Evolutionary conservation across 2,113 vertebrate species (phyloP), one percentile per base, ranked within the genome.

Genomic region (Indicator indicator): DNA sequence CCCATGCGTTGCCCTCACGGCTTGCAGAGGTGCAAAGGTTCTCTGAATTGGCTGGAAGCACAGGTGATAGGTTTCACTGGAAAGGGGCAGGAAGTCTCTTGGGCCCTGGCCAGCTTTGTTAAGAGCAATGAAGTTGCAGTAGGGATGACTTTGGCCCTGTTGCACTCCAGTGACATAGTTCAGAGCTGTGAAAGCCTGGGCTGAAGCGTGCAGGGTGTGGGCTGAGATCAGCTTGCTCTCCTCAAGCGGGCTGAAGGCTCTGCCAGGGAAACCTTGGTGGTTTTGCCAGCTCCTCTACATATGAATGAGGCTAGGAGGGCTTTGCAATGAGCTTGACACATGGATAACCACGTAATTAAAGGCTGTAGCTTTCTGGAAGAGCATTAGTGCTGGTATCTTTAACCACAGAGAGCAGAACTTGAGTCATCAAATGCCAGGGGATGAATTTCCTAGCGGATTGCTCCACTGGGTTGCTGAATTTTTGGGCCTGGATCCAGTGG

Each of bases 231-330:
- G 68, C 67, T 58, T 26, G 21, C 1, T 14, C 83, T 95, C 88
- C 80, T 93, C 52, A 62, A 94, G 88, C 21, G 52, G 2, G 1
- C 72, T 26, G 18, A 1, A 7, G 88, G 87, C 69, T 81, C 88
- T 94, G 91, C 95, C 94, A 83, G 91, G 88, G 89, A 93, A 90
- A 75, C 12, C 54, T 52, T 24, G 46, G 55, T 64, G 59, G 18
- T 72, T 95, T 83, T 96, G 90, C 95, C 95, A 95, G 90, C 94
- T 90, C 76, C 67, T 92, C 88, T 91, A 76, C 93, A 16, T 90
- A 27, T 89, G 93, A 95, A 90, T 90, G 93, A 91, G 74, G 38
- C 65, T 84, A 46, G 5, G 2, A 94, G 90, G 88, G 88, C 91
- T 94, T 55, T 38, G 76, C 73, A 59, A 60, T 30, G 72, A 93